These are phyloP conservation scores for Rhingia rostrata DNA, from an alignment of 2,888 invertebrate species.

Conservation along the genomic window DNA sequence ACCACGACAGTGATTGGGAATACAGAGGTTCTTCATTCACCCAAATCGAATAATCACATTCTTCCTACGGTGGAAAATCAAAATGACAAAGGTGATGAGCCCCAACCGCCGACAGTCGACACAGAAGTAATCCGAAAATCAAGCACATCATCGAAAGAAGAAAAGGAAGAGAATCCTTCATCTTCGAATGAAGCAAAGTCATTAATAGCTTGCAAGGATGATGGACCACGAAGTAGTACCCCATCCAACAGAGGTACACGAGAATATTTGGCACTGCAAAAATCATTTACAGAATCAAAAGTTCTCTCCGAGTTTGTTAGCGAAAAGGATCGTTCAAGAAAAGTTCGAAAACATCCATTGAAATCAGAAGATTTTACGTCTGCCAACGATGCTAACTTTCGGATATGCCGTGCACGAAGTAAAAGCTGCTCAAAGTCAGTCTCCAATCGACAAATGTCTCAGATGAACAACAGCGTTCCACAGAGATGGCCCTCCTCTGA, in stretches of 20 bases:
- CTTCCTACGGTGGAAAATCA: slow-evolving; percentile 68
- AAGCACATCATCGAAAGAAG: slow-evolving; percentile 1
- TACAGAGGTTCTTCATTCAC: slow-evolving; percentile 49
- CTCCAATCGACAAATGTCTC: background rate
- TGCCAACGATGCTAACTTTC: slow-evolving; percentile 24
- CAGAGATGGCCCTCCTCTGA: slow-evolving; percentile 77
- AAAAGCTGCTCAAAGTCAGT: slow-evolving; percentile 77
- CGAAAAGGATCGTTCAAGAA: slow-evolving; percentile 78
- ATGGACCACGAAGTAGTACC: slow-evolving; percentile 76
- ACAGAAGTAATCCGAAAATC: background rate
- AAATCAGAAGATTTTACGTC: slow-evolving; percentile 54
- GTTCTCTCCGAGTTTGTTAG: slow-evolving; percentile 86
- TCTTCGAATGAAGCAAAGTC: background rate
- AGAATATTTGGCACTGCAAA: slow-evolving; percentile 86
- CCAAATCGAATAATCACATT: slow-evolving; percentile 62
- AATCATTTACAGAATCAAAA: slow-evolving; percentile 88
- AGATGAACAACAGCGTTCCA: slow-evolving; percentile 31
- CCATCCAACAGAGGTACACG: slow-evolving; percentile 82
- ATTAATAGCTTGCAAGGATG: slow-evolving; percentile 21
- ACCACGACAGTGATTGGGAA: background rate
- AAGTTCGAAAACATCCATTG: slow-evolving; percentile 57
- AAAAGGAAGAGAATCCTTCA: background rate
- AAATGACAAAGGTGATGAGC: slow-evolving; percentile 52
- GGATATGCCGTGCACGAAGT: slow-evolving; percentile 78
- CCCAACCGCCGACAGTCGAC: background rate